These are phyloP conservation scores for Charina bottae DNA, from an alignment of 2,113 vertebrate genomes.

Conservation along the genomic window DNA sequence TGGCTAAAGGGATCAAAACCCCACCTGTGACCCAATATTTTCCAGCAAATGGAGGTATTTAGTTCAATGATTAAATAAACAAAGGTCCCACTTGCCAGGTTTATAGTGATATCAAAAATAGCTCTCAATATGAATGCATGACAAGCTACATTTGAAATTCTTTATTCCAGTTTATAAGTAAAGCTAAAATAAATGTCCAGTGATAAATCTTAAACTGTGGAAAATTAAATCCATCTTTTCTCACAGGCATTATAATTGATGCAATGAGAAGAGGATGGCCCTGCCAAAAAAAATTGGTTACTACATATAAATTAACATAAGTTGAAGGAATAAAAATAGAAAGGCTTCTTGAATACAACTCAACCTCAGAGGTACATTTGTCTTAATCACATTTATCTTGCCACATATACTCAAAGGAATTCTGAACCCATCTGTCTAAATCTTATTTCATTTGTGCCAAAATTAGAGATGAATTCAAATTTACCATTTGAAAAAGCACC, in stretches of 20 bases:
- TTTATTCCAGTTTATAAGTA: not conserved
- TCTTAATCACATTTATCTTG: not conserved
- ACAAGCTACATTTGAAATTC: not conserved
- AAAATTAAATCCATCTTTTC: not conserved
- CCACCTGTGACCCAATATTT: too few species aligned
- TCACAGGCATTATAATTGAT: not conserved
- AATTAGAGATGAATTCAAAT: not conserved
- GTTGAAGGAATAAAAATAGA: conserved; percentile 5
- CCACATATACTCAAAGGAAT: conserved; percentile 2
- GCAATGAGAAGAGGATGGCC: not conserved
- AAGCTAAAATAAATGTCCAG: not conserved
- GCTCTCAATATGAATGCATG: not conserved
- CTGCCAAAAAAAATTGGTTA: not conserved
- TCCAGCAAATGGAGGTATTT: not conserved
- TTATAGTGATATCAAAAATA: not conserved
- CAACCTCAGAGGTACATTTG: not conserved
- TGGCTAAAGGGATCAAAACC: too few species aligned
- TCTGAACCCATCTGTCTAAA: not conserved
- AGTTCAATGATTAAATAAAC: not conserved
- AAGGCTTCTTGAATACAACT: not conserved
- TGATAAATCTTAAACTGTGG: not conserved
- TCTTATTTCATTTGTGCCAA: conserved; percentile 1
- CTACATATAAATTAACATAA: not conserved
- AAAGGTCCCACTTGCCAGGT: not conserved
- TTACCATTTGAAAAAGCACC: not conserved